Base-by-base conservation (phyloP, 1,140 invertebrate species). In the Papilio helenus region DNA sequence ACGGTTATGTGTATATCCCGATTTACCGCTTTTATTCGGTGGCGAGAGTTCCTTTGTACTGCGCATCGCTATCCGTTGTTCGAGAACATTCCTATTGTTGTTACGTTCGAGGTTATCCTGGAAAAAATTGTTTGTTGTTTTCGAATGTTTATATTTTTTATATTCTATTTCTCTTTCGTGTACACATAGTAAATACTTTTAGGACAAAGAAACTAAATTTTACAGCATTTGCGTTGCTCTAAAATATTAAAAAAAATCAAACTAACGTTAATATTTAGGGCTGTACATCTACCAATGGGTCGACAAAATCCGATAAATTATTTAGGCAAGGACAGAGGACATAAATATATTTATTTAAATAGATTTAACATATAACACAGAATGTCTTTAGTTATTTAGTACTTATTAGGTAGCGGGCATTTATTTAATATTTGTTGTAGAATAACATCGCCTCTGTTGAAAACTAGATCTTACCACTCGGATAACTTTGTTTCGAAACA, bases 1-100 rank as follows among this genome's bases (percentile, higher is more conserved):
- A 74, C 72, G 23, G 72, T 74, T 74, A 74, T 74, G 23, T 73
- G 72, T 74, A 10, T 20, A 74, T 74, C 44, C 44, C 44, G 72
- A 74, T 49, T 74, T 74, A 26, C 72, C 72, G 42, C 72, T 74
- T 74, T 49, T 74, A 74, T 46, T 49, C 26, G 26, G 23, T 68
- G 61, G 61, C 26, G 26, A 5, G 14, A 29, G 23, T 34, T 8
- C 61, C 26, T 68, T 68, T 68, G 61, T 68, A 29, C 61, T 68
- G 61, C 61, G 12, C 61, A 68, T 68, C 26, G 61, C 61, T 68
- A 34, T 29, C 12, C 26, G 61, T 58, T 58, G 55, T 68, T 68
- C 61, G 61, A 68, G 61, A 68, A 68, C 61, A 68, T 68, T 68
- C 61, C 61, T 29, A 68, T 68, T 34, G 58, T 65, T 29, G 26